Evolutionary conservation across 2,797 vertebrate species (phyloP), one percentile per base, ranked within the genome.

Genomic region (Gallinago stenura): DNA sequence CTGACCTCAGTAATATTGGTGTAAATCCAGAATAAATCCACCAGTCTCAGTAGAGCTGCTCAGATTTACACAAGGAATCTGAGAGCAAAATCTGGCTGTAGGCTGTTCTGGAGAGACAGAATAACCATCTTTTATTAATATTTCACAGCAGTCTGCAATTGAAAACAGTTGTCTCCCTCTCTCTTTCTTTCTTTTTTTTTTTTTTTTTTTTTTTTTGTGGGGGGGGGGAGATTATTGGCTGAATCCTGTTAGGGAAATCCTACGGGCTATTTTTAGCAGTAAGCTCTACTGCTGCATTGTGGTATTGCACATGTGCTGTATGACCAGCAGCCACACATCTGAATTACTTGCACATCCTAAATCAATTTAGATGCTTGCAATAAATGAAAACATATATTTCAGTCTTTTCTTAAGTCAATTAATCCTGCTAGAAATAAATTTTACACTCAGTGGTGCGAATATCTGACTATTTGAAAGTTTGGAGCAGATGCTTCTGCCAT

Each of bases 141-240:
- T 97, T 96, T 97, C 96, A 94, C 95, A 97, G 92, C 92, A 96
- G 92, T 82, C 78, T 94, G 91, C 95, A 97, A 97, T 97, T 97
- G 96, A 96, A 97, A 97, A 96, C 97, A 97, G 91, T 97, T 97
- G 96, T 95, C 41, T 95, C 45, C 7, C 37, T 83, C 39, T 62
- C 26, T 72, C 9, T 20, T 11, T 57, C 1, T 50, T 25, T 50
- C 35, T 37, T 37, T 37, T 37, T 37, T 37, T n/a, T 6, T n/a
- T n/a, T 56, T 35, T 35, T 35, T 60, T 57, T 57, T 60, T 48
- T 60, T 15, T 77, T 68, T 41, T 9, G 25, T 71, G 69, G 57
- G 64, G 35, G 60, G 64, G 70, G 88, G 76, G 46, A 87, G 60
- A 90, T 87, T 93, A 83, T 95, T 96, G 95, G 86, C 96, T 97